Percentiles rank a stretch among this genome's conserved stretches.
Evolutionary conservation across 1,140 invertebrate genomes (phyloP).

Genomic region (Drosophila kohkoa): DNA sequence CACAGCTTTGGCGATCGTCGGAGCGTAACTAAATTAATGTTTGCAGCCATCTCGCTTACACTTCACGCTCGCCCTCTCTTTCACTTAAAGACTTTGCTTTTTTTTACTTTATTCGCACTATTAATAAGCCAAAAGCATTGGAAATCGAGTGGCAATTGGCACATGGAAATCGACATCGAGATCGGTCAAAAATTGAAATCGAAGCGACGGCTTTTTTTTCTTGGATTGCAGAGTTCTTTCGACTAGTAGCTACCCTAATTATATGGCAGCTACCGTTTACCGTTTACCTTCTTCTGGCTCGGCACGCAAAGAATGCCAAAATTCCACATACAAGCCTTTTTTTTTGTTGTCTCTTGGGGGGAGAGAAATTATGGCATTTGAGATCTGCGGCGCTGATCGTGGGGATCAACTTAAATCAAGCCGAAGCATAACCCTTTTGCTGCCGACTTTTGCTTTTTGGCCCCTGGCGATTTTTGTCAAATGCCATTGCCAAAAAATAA

Average conservation of each 20-base stretch:
- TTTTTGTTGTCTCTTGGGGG: neutral
- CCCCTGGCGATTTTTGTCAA: slow-evolving; percentile 79
- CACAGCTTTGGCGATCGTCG: slow-evolving; percentile 54
- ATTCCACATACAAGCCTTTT: slow-evolving; percentile 12
- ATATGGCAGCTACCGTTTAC: slow-evolving; percentile 67
- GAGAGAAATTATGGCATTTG: slow-evolving; percentile 69
- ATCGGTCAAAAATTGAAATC: slow-evolving; percentile 5
- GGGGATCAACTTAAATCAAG: slow-evolving; percentile 80
- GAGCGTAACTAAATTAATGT: slow-evolving; percentile 82
- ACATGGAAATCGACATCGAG: slow-evolving; percentile 35
- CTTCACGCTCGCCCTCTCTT: neutral
- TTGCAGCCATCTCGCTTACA: slow-evolving; percentile 44
- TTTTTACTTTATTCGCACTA: neutral
- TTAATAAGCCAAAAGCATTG: slow-evolving; percentile 26
- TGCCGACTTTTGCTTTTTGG: slow-evolving; percentile 33
- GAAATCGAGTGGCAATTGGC: slow-evolving; percentile 46
- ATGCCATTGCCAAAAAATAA: slow-evolving; percentile 36
- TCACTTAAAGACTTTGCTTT: too few relatives aligned
- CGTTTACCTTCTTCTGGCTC: slow-evolving; percentile 21
- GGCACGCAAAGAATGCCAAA: slow-evolving; percentile 72
- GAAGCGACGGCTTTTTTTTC: slow-evolving; percentile 42
- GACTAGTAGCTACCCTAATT: slow-evolving; percentile 35
- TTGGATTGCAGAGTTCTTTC: neutral
- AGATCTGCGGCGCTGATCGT: slow-evolving; percentile 71
- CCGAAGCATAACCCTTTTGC: slow-evolving; percentile 43